phyloP scores from a whole-genome alignment of 2,888 invertebrate genomes.

The Aplocera efformata region DNA sequence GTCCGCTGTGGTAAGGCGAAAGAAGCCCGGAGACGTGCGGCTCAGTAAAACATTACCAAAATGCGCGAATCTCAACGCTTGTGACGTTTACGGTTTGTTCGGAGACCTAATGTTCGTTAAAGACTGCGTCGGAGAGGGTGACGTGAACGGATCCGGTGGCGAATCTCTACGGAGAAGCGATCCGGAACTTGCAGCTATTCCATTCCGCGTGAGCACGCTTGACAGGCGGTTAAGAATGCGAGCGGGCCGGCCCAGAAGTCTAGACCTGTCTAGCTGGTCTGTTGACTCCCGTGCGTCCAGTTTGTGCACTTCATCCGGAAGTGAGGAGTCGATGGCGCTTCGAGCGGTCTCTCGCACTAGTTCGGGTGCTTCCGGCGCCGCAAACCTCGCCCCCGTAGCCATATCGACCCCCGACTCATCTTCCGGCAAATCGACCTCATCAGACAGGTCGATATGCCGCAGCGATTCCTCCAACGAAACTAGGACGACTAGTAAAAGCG shows the following conservation, averaged over 20 bases:
- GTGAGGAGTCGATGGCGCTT: constrained; percentile 90
- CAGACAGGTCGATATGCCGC: constrained; percentile 61
- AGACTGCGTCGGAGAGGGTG: constrained; percentile 90
- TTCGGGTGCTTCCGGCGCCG: constrained; percentile 85
- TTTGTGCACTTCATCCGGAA: constrained; percentile 91
- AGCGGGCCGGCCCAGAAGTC: constrained; percentile 88
- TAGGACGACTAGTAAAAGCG: constrained; percentile 46
- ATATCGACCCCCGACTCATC: constrained; percentile 68
- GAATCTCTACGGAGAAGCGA: constrained; percentile 90
- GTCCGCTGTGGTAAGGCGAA: constrained; percentile 64
- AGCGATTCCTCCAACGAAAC: constrained; percentile 53
- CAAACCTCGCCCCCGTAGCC: constrained; percentile 77
- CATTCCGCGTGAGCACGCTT: constrained; percentile 89
- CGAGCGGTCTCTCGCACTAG: constrained; percentile 87
- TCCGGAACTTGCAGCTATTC: constrained; percentile 91
- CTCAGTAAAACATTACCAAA: constrained; percentile 90
- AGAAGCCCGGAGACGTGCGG: constrained; percentile 77
- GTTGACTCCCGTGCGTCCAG: constrained; percentile 92
- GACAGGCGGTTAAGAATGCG: constrained; percentile 91
- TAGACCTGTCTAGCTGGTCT: constrained; percentile 93
- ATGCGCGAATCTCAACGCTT: constrained; percentile 84
- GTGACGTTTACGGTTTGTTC: constrained; percentile 94
- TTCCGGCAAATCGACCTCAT: constrained; percentile 62
- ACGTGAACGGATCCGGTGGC: constrained; percentile 85
- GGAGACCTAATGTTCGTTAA: constrained; percentile 94